phyloP scores from a whole-genome alignment of 2,797 vertebrate species.

The Clarias pachynema region DNA sequence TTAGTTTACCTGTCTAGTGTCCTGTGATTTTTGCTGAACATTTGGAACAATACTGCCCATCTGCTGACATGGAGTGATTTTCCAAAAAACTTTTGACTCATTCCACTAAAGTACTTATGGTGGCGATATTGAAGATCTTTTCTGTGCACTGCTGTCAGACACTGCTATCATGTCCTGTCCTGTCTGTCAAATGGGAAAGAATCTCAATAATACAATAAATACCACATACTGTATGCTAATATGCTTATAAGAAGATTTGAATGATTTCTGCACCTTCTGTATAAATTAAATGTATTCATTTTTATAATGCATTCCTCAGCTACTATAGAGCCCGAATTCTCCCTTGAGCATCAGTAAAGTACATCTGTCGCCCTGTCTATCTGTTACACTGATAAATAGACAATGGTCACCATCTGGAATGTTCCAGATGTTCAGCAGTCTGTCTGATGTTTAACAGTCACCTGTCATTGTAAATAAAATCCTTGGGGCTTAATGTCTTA shows the following conservation, averaged over 20 bases:
- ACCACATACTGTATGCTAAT: neutral
- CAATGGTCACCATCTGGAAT: slow-evolving; percentile 17
- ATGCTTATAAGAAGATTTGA: neutral
- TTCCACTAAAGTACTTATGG: neutral
- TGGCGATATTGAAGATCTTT: neutral
- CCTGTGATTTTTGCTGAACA: neutral
- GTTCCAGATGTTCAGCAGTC: slow-evolving; percentile 22
- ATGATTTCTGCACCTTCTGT: neutral
- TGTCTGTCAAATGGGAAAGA: neutral
- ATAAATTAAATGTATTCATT: neutral
- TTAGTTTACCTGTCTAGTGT: neutral
- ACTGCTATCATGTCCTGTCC: neutral
- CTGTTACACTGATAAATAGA: slow-evolving; percentile 17
- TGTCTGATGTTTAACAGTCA: slow-evolving; percentile 10
- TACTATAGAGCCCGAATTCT: neutral
- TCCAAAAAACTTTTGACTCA: neutral
- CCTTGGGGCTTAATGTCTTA: neutral
- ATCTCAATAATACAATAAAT: neutral
- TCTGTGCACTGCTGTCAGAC: neutral
- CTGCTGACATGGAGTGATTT: neutral
- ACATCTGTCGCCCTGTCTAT: slow-evolving; percentile 1
- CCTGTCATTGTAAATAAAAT: neutral
- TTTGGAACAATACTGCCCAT: neutral
- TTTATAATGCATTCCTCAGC: neutral
- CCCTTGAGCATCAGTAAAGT: neutral